phyloP scores from a whole-genome alignment of 2,888 invertebrate species.

The Lasioglossum leucozonium region DNA sequence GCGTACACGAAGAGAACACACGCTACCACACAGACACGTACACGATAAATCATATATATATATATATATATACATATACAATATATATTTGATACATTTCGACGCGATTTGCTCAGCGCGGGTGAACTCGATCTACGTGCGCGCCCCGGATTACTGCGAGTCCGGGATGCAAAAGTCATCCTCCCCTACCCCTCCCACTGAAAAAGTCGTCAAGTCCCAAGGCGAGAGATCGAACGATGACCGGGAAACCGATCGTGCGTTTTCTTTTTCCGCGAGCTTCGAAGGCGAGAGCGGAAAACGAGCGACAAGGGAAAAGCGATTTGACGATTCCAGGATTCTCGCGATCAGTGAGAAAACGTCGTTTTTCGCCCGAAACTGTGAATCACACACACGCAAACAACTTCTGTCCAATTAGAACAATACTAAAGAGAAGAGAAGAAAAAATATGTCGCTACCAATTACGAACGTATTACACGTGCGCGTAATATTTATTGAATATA shows the following conservation, averaged over 20 bases:
- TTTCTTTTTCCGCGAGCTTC: background rate
- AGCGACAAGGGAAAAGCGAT: constrained; percentile 8
- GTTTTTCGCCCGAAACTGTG: constrained; percentile 65
- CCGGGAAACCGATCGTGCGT: background rate
- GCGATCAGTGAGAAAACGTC: constrained; percentile 43
- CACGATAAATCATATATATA: background rate
- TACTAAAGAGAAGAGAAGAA: constrained; percentile 69
- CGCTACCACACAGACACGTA: background rate
- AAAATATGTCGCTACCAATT: constrained; percentile 73
- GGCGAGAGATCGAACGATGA: background rate
- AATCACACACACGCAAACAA: constrained; percentile 63
- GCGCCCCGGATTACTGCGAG: constrained; percentile 2
- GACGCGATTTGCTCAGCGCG: constrained; percentile 52
- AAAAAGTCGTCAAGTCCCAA: background rate
- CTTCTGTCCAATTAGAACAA: constrained; percentile 84
- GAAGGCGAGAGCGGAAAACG: background rate
- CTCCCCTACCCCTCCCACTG: background rate
- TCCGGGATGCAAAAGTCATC: background rate
- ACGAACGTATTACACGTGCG: constrained; percentile 76
- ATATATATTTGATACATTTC: constrained; percentile 61
- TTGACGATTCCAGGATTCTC: constrained; percentile 27
- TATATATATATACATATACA: constrained; percentile 38
- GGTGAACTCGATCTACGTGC: constrained; percentile 41
- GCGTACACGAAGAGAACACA: constrained; percentile 13
- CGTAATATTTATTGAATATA: constrained; percentile 82